A percentile compares a stretch with the other conserved stretches of the same genome.
These are phyloP conservation scores for Dryococelus australis DNA, from an alignment of 2,888 invertebrate species.

Conservation along the genomic window DNA sequence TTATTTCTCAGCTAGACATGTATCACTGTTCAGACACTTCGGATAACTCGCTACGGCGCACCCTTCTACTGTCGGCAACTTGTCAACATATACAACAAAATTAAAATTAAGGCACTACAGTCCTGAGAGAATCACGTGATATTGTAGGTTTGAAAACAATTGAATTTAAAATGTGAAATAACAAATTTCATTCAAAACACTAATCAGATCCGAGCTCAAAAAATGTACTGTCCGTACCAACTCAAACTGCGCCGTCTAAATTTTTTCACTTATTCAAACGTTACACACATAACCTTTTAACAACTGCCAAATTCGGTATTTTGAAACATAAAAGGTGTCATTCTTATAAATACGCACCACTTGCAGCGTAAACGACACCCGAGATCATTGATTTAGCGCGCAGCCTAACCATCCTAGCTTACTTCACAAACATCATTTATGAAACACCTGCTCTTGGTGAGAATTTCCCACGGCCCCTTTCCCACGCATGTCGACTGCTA, in stretches of 20 bases:
- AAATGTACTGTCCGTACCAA: too few relatives aligned
- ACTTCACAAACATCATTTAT: conserved; percentile 59
- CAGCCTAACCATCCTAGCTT: conserved; percentile 43
- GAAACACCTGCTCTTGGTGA: conserved; percentile 79
- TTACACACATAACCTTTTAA: conserved; percentile 16
- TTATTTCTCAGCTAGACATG: too few relatives aligned
- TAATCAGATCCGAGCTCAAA: too few relatives aligned
- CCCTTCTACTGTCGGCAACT: too few relatives aligned
- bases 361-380: conserved; percentile 39
- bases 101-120: too few relatives aligned
- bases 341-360: conserved; percentile 31
- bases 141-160: too few relatives aligned
- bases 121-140: too few relatives aligned
- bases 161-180: too few relatives aligned
- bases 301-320: neutral
- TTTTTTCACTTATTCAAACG: neutral
- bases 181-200: too few relatives aligned
- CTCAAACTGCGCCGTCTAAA: neutral
- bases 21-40: too few relatives aligned
- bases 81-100: too few relatives aligned
- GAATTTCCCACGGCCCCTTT: conserved; percentile 66
- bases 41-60: too few relatives aligned
- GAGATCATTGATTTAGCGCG: conserved; percentile 46
- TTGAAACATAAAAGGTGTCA: neutral
- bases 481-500: conserved; percentile 45